Conservation (phyloP, 2,888 invertebrate genomes). For the Orchestes rusci region DNA sequence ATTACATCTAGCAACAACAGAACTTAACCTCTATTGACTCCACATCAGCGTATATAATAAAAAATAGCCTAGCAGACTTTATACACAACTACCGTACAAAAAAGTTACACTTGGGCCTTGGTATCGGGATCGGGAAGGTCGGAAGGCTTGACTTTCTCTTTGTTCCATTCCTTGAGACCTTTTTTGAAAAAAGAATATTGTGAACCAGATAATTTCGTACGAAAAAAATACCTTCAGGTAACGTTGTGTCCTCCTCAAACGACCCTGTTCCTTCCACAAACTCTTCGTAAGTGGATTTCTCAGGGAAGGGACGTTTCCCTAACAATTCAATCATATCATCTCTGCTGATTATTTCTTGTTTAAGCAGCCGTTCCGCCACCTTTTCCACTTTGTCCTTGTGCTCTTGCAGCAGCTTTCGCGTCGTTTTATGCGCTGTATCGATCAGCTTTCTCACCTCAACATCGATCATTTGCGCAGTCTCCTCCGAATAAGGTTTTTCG, state of each 20-base stretch:
- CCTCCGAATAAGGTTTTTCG: slow-evolving; percentile 97
- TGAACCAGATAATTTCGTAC: background rate
- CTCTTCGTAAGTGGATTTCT: slow-evolving; percentile 98
- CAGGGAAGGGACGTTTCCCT: slow-evolving; percentile 91
- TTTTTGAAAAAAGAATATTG: background rate
- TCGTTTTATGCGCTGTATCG: slow-evolving; percentile 69
- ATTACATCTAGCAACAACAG: too few species aligned
- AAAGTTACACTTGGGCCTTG: slow-evolving; percentile 13
- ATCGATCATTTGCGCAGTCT: slow-evolving; percentile 94
- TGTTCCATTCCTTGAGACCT: slow-evolving; percentile 86
- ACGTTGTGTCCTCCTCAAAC: slow-evolving; percentile 89
- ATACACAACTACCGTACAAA: slow-evolving; percentile 12
- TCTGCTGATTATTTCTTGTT: slow-evolving; percentile 90
- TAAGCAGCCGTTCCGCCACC: slow-evolving; percentile 80
- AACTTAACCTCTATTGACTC: too few species aligned
- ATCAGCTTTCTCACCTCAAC: slow-evolving; percentile 75
- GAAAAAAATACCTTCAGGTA: slow-evolving; percentile 70
- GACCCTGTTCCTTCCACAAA: slow-evolving; percentile 98
- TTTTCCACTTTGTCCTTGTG: slow-evolving; percentile 85
- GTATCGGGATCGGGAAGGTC: slow-evolving; percentile 1
- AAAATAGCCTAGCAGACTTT: slow-evolving; percentile 22
- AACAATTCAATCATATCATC: slow-evolving; percentile 97
- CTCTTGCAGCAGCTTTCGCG: slow-evolving; percentile 65
- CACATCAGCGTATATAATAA: slow-evolving; percentile 19
- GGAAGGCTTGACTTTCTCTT: slow-evolving; percentile 48